A percentile compares a stretch with the other conserved stretches of the same genome.
Evolutionary conservation across 2,888 invertebrate species (phyloP).

Genomic region (Hydriomena furcata): DNA sequence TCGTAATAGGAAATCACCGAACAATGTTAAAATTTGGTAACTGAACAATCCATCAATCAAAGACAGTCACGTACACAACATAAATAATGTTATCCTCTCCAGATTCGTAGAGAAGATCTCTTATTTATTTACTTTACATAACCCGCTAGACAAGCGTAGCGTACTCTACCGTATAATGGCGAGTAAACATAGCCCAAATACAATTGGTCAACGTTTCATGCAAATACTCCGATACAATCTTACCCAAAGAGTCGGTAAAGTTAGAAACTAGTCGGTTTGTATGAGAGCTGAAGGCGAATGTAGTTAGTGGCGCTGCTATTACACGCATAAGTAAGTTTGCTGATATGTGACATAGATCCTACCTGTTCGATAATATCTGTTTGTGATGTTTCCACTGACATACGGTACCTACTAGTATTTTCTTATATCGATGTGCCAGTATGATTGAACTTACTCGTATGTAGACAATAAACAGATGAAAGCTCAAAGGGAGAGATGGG

Average conservation of each 20-base stretch:
- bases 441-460: too few relatives aligned
- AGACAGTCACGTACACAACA: constrained; percentile 1
- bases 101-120: background rate
- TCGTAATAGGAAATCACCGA: too few relatives aligned
- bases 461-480: too few relatives aligned
- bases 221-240: constrained; percentile 41
- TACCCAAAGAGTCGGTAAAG: background rate
- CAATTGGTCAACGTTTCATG: constrained; percentile 63
- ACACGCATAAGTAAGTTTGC: constrained; percentile 35
- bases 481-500: too few relatives aligned
- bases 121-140: constrained; percentile 19
- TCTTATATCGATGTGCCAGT: background rate
- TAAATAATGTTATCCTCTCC: background rate
- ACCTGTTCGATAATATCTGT: constrained; percentile 68
- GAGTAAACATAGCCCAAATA: constrained; percentile 51
- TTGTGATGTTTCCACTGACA: constrained; percentile 46
- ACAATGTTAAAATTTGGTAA: too few relatives aligned
- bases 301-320: constrained; percentile 21
- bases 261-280: background rate
- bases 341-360: constrained; percentile 63
- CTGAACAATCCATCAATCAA: background rate
- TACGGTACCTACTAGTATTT: constrained; percentile 8
- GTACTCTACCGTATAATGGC: constrained; percentile 37
- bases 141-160: constrained; percentile 21
- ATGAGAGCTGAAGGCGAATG: background rate